Conservation (phyloP, 2,113 vertebrate genomes). For the Neogobius melanostomus region DNA sequence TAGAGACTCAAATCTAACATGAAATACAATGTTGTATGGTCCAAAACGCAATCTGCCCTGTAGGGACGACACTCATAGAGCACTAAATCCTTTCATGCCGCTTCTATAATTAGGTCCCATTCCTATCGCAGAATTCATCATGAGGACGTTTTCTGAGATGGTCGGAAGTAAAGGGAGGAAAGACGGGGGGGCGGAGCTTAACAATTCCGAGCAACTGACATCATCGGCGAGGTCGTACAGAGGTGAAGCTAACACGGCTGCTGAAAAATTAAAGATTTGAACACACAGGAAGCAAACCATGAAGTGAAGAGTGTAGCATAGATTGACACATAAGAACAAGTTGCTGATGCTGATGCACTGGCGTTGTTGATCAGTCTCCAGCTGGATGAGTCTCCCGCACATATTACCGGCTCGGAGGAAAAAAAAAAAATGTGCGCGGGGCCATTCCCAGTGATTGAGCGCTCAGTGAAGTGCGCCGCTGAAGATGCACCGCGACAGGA, state of each 20-base stretch:
- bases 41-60: slow-evolving; percentile 30
- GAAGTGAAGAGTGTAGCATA: slow-evolving; percentile 35
- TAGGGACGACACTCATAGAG: slow-evolving; percentile 29
- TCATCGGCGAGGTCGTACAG: slow-evolving; percentile 67
- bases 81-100: slow-evolving; percentile 39
- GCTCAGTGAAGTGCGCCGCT: slow-evolving; percentile 58
- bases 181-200: slow-evolving; percentile 17
- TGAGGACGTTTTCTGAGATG: slow-evolving; percentile 40
- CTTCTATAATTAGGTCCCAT: slow-evolving; percentile 59
- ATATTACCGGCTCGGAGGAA: slow-evolving; percentile 27
- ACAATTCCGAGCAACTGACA: slow-evolving; percentile 53
- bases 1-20: slow-evolving; percentile 10
- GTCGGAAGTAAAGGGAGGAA: slow-evolving; percentile 28
- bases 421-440: slow-evolving; percentile 31
- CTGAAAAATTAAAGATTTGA: slow-evolving; percentile 76
- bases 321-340: slow-evolving; percentile 16
- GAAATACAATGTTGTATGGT: slow-evolving; percentile 25
- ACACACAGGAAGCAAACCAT: slow-evolving; percentile 65
- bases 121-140: slow-evolving; percentile 40
- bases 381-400: slow-evolving; percentile 50
- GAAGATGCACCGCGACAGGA: slow-evolving; percentile 37
- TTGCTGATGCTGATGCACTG: slow-evolving; percentile 54
- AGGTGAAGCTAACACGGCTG: slow-evolving; percentile 75
- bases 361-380: slow-evolving; percentile 47
- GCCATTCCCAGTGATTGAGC: slow-evolving; percentile 55